Base-by-base conservation (phyloP, 1,140 invertebrate genomes). In the Anadara kagoshimensis region DNA sequence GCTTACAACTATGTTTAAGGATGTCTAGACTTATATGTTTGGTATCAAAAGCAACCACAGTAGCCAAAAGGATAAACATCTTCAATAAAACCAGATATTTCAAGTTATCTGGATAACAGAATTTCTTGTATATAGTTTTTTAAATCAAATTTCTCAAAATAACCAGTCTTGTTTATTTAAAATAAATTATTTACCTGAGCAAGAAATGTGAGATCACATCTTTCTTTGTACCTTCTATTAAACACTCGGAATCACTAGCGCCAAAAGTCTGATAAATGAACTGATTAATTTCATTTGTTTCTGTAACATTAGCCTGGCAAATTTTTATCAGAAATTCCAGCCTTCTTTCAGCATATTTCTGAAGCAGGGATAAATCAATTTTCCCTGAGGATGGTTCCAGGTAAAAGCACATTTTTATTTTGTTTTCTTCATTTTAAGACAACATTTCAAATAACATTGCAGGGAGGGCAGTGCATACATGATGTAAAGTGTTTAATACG, bases 401-500 rank as follows among this genome's bases (percentile, higher is more conserved):
- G 20, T 78, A 78, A 69, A 78, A 78, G 20, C 67, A 59, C 76
- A 70, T 78, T 36, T 3, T n/a, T n/a, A n/a, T n/a, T 36, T 36
- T 36, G 29, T 7, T 36, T 36, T 36, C 29, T 36, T 3, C 29
- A 7, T 36, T n/a, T 36, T 36, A 36, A 36, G 29, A 36, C 29
- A 36, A n/a, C n/a, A n/a, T n/a, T n/a, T n/a, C n/a, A n/a, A 36
- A 36, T 36, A 36, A 36, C 7, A 7, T 36, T 7, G 2, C 29
- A 36, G 29, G 7, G 2, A 36, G 29, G 2, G 29, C 29, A 36
- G 2, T 3, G 2, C 29, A 2, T 36, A 36, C 29, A 36, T 36
- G 29, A 36, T 36, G 7, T n/a, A n/a, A n/a, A n/a, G n/a, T n/a
- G n/a, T n/a, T n/a, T n/a, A n/a, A n/a, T n/a, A n/a, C n/a, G n/a